Evolutionary conservation across 2,797 vertebrate genomes (phyloP), one percentile per base, ranked within the genome.

Genomic region (Delichon dasypus): DNA sequence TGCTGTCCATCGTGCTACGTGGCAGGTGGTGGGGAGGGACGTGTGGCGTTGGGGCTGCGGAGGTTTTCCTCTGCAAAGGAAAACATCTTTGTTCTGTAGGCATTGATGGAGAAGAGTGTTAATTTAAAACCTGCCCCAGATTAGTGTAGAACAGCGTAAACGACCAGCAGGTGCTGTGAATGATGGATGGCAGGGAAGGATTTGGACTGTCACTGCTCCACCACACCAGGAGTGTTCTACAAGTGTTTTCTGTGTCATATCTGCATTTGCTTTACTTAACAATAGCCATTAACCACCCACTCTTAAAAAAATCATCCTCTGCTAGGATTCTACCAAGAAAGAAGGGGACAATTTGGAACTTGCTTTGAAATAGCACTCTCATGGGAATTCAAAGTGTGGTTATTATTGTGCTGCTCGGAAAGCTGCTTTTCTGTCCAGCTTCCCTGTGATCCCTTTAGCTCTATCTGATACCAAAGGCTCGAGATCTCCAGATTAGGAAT

Each of bases 401-500:
- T 87, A 34, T 82, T 81, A 38, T 11, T 16, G 44, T 40, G 32
- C 75, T 82, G 77, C 66, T 81, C 0, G 2, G 60, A 92, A 95
- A 94, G 92, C 94, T 76, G 92, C 86, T 92, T 87, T 92, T 79
- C 80, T 66, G 36, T 65, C 58, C 50, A 50, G 88, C 72, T 87
- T 91, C 57, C 48, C 73, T 72, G 48, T 68, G 83, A 91, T 94
- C 85, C 58, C 45, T 88, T 94, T 91, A 93, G 83, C 62, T 86
- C 17, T 13, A 81, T 76, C 93, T 89, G 83, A 90, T 87, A 57
- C 57, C 6, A 30, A 77, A 82, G 60, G 48, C 57, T 94, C 73
- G 73, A 95, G 85, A 94, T 82, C 74, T 89, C 64, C 78, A 94
- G 90, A 89, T 90, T 73, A 88, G 85, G 81, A 96, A 91, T 88